These are phyloP conservation scores for Chionis minor DNA, from an alignment of 2,113 vertebrate genomes.

Conservation along the genomic window DNA sequence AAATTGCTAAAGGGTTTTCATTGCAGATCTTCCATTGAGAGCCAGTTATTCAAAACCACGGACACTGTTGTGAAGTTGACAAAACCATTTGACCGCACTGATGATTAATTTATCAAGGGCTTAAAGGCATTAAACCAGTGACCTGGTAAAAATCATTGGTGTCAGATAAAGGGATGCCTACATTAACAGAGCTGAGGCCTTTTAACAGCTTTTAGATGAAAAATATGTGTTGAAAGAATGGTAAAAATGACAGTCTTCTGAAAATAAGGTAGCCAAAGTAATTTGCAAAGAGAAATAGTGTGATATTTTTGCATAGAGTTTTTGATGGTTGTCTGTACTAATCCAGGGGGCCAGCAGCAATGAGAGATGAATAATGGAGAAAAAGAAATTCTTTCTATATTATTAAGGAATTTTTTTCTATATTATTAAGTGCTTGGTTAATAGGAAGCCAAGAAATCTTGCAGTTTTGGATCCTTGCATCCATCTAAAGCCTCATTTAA, in stretches of 20 bases:
- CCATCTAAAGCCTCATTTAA: background rate
- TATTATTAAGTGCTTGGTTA: background rate
- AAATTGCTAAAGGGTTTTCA: background rate
- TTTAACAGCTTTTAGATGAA: conserved; percentile 35
- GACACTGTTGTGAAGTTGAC: conserved; percentile 45
- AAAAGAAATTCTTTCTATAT: background rate
- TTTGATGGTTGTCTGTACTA: background rate
- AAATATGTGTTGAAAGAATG: background rate
- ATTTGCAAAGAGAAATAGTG: background rate
- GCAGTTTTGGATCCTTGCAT: background rate
- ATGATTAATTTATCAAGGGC: conserved; percentile 71
- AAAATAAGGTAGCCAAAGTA: background rate
- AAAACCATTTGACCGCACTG: conserved; percentile 43
- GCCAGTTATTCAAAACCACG: conserved; percentile 33
- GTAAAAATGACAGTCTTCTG: background rate
- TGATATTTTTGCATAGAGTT: background rate
- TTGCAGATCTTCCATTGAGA: background rate
- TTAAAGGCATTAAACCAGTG: conserved; percentile 67
- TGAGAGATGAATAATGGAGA: background rate
- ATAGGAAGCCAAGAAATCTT: background rate
- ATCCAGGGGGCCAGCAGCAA: background rate
- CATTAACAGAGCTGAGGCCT: conserved; percentile 23
- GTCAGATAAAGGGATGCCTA: conserved; percentile 26
- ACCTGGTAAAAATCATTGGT: conserved; percentile 58
- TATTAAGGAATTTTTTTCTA: background rate